Evolutionary conservation across 2,797 vertebrate species (phyloP).

Genomic region (Delichon dasypus): DNA sequence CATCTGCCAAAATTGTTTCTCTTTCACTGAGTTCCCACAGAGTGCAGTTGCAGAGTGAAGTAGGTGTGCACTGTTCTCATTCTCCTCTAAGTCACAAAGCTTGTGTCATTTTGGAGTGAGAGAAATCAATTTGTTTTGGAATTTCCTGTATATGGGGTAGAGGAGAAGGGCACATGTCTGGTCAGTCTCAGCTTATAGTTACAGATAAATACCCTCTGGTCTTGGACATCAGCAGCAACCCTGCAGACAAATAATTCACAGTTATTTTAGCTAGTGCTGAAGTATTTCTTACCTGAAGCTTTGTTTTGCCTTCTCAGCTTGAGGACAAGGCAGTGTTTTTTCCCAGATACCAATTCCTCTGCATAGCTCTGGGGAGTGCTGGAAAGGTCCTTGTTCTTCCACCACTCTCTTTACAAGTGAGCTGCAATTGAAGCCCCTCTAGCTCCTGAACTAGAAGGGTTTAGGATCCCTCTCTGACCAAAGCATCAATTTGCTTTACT

Average conservation of each 20-base stretch:
- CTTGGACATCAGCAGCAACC: not conserved
- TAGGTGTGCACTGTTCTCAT: not conserved
- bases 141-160: not conserved
- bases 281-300: constrained; percentile 1
- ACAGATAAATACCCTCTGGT: not conserved
- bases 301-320: not conserved
- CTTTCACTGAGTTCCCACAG: not conserved
- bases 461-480: not conserved
- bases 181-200: not conserved
- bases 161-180: not conserved
- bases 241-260: not conserved
- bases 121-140: not conserved
- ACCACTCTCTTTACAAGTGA: not conserved
- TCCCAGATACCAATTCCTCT: not conserved
- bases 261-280: not conserved
- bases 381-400: not conserved
- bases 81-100: not conserved
- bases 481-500: not conserved
- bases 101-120: not conserved
- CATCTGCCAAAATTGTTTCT: constrained; percentile 33
- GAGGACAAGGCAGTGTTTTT: not conserved
- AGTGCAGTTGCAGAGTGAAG: not conserved
- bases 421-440: not conserved
- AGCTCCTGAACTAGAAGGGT: not conserved
- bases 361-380: not conserved